These are phyloP conservation scores for Drosophila lowei DNA, from an alignment of 1,140 invertebrate genomes.

Conservation along the genomic window DNA sequence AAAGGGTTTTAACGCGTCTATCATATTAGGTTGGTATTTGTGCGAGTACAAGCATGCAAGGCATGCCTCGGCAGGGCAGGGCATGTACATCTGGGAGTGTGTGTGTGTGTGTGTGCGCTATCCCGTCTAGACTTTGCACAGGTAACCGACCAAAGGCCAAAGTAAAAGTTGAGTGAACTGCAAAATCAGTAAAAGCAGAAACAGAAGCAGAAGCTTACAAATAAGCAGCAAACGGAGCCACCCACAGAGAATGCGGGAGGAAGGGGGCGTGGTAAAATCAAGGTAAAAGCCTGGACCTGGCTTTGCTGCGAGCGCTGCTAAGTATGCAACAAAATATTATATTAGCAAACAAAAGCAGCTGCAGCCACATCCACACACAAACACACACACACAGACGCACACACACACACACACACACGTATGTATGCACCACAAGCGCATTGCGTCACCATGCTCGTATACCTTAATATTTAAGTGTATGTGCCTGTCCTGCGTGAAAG, in stretches of 20 bases:
- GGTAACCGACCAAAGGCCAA: slow-evolving; percentile 53
- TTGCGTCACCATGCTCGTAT: slow-evolving; percentile 57
- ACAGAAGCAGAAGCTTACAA: slow-evolving; percentile 35
- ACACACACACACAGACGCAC: slow-evolving; percentile 28
- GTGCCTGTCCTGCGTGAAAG: slow-evolving; percentile 39
- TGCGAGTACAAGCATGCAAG: background rate
- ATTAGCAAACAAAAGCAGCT: slow-evolving; percentile 77
- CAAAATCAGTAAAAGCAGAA: slow-evolving; percentile 33
- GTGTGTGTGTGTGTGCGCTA: slow-evolving; percentile 8
- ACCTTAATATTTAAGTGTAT: slow-evolving; percentile 41
- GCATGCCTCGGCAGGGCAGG: no score
- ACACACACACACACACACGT: slow-evolving; percentile 27
- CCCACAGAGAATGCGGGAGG: background rate
- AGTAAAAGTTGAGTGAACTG: slow-evolving; percentile 72
- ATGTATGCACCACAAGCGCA: slow-evolving; percentile 56
- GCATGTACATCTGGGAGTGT: no score
- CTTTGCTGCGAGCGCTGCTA: slow-evolving; percentile 17
- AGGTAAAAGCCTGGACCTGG: slow-evolving; percentile 4
- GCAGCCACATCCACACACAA: slow-evolving; percentile 27
- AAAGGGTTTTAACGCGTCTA: slow-evolving; percentile 63
- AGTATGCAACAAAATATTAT: slow-evolving; percentile 72
- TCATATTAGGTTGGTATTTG: slow-evolving; percentile 56
- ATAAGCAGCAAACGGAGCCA: slow-evolving; percentile 39
- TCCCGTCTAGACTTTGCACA: slow-evolving; percentile 65
- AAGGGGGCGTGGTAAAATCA: slow-evolving; percentile 8